These are phyloP conservation scores for Acleris holmiana DNA, from an alignment of 2,888 invertebrate genomes.

Conservation along the genomic window DNA sequence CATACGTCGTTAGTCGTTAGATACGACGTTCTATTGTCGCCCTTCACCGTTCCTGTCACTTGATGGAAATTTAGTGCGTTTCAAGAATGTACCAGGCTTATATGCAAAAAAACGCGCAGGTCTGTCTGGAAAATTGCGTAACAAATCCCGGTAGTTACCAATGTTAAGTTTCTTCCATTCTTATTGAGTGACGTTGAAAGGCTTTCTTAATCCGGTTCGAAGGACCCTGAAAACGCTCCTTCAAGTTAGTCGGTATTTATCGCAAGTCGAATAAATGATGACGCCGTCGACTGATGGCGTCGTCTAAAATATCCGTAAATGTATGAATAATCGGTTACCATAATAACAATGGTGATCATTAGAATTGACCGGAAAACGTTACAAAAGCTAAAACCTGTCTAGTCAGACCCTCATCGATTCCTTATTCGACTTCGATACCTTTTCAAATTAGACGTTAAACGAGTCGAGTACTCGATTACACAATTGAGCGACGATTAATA, in stretches of 20 bases:
- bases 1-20: neutral
- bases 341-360: conserved; percentile 14
- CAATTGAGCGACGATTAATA: conserved; percentile 75
- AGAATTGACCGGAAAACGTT: conserved; percentile 18
- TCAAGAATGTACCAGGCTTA: neutral
- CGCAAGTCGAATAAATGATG: too few relatives aligned
- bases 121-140: too few relatives aligned
- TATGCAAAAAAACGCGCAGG: too few relatives aligned
- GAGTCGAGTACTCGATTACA: conserved; percentile 67
- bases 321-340: neutral
- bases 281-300: too few relatives aligned
- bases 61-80: conserved; percentile 8
- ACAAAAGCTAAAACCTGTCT: conserved; percentile 39
- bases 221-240: too few relatives aligned
- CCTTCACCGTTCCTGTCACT: conserved; percentile 9
- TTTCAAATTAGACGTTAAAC: conserved; percentile 66
- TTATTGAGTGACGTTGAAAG: too few relatives aligned
- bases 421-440: conserved; percentile 54
- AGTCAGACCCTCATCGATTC: conserved; percentile 50
- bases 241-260: too few relatives aligned
- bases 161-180: too few relatives aligned
- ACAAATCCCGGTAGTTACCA: too few relatives aligned
- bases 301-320: neutral
- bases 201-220: too few relatives aligned
- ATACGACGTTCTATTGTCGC: neutral